phyloP scores from a whole-genome alignment of 2,797 vertebrate genomes.

The Numenius phaeopus region DNA sequence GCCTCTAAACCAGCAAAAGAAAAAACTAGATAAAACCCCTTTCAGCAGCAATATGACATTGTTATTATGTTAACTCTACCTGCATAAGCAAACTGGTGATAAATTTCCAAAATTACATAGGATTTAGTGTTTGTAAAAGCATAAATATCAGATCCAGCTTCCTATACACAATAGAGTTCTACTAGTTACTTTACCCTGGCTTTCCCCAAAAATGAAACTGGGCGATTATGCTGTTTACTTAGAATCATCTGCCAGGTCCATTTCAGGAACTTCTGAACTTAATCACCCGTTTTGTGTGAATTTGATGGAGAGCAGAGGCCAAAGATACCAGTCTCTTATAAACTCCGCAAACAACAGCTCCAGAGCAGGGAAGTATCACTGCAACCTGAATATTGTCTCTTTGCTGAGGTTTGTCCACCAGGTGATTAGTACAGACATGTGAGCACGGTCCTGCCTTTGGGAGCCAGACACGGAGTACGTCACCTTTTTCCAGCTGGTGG shows the following conservation, averaged over 20 bases:
- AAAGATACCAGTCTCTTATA: neutral
- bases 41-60: neutral
- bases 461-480: rapidly evolving
- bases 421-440: rapidly evolving
- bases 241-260: neutral
- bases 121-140: neutral
- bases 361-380: neutral
- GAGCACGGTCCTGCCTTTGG: neutral
- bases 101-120: neutral
- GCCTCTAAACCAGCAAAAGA: neutral
- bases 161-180: neutral
- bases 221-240: neutral
- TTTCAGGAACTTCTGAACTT: neutral
- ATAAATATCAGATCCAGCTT: neutral
- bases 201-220: neutral
- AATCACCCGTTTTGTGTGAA: neutral
- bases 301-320: neutral
- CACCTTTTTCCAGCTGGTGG: neutral
- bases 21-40: neutral
- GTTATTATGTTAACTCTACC: neutral
- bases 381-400: neutral
- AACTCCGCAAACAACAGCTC: neutral
- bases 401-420: neutral
- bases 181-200: neutral
- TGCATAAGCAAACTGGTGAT: neutral